Base-by-base conservation (phyloP, 2,797 vertebrate species). In the Danio kyathit region DNA sequence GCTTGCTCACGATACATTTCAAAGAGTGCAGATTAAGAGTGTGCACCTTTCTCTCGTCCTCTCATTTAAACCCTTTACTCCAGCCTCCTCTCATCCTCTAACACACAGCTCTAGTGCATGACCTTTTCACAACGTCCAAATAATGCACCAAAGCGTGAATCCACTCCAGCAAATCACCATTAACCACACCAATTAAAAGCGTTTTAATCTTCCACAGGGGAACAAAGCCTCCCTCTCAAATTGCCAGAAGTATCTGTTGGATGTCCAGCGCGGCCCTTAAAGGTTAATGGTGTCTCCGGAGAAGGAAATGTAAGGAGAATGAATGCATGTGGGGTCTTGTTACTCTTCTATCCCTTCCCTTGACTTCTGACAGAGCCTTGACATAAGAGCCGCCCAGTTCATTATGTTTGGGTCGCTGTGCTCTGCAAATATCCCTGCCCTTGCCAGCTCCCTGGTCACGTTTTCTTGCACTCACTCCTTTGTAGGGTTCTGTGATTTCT, bases 131-230 rank as follows among this genome's bases (percentile, higher is more conserved):
- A 52, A 44, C 7, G 10, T 59, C 77, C 69, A 85, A 70, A 84
- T 84, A 86, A 83, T 60, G 64, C 78, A 71, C 17, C 52, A 65
- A 75, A 56, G 60, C 79, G 29, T 82, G 80, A 85, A 84, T 74
- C 67, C 69, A 76, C 73, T 78, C 66, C 41, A 59, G 76, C 43
- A 81, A 84, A 86, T 84, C 79, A 66, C 74, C 82, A 86, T 84
- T 87, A 89, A 70, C 73, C 63, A 65, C 49, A 72, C 79, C 76
- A 84, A 84, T 79, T 86, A 80, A 82, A 84, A 81, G 60, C 76
- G 21, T 82, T 78, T 83, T 83, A 87, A 81, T 81, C 66, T 85
- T 82, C 66, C 79, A 19, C 56, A 57, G 13, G 76, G 59, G 49
- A 81, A 79, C 74, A 81, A 85, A 85, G 76, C 13, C 17, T 41